Conservation (phyloP, 2,113 vertebrate genomes). For the Bothrops jararaca region DNA sequence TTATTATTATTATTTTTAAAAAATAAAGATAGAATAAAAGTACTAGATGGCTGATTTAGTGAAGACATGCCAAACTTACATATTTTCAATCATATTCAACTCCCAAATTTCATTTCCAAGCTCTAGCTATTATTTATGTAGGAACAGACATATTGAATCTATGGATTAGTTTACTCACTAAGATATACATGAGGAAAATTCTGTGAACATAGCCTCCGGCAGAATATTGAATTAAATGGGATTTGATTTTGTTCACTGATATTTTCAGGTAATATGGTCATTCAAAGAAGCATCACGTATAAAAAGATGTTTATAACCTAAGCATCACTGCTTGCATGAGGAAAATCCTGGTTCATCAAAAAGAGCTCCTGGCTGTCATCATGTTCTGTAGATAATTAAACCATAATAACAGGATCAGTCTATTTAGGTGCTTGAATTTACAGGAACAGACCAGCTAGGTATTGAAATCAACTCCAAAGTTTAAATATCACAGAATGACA, state of each 20-base stretch:
- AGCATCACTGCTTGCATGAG: neutral
- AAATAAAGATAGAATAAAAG: slow-evolving; percentile 12
- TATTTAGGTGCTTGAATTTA: neutral
- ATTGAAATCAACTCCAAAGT: neutral
- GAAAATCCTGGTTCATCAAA: neutral
- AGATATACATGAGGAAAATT: neutral
- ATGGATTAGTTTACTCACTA: neutral
- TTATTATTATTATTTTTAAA: neutral
- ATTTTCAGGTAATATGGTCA: neutral
- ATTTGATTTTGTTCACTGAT: neutral
- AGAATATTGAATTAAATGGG: neutral
- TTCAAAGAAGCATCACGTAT: neutral
- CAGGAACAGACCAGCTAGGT: neutral
- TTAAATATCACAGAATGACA: neutral
- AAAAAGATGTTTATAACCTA: neutral
- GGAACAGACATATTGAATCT: neutral
- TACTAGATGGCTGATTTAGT: slow-evolving; percentile 12
- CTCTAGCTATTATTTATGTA: neutral
- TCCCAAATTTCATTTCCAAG: neutral
- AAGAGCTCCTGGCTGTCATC: neutral
- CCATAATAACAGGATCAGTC: neutral
- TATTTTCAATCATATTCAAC: neutral
- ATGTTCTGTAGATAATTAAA: neutral
- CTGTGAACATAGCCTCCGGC: neutral
- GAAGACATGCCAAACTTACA: neutral